phyloP scores from a whole-genome alignment of 2,797 vertebrate genomes.

The Aratinga solstitialis region DNA sequence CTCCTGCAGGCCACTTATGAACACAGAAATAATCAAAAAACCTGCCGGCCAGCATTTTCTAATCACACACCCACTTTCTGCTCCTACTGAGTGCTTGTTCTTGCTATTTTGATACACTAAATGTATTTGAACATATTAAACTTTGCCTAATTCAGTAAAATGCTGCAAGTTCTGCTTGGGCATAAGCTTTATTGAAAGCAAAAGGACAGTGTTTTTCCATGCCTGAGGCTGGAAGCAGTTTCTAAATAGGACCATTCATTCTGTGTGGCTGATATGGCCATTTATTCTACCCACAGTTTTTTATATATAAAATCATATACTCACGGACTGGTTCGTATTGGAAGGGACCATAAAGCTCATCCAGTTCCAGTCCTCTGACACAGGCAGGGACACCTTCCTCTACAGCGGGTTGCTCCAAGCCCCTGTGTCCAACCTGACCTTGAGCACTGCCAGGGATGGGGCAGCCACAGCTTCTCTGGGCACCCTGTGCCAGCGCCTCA shows the following conservation, averaged over 20 bases:
- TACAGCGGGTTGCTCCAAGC: background rate
- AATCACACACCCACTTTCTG: background rate
- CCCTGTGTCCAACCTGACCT: too few species aligned
- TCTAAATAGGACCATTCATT: background rate
- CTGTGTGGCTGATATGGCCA: too few species aligned
- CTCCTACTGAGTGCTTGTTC: fast-evolving
- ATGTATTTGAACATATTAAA: background rate
- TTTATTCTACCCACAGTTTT: background rate
- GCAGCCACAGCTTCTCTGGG: too few species aligned
- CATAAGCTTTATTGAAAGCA: background rate
- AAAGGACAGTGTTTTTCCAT: background rate
- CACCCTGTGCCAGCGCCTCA: too few species aligned
- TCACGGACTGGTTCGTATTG: too few species aligned
- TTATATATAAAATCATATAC: background rate
- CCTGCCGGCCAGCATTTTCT: background rate
- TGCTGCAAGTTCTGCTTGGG: background rate
- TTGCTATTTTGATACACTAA: background rate
- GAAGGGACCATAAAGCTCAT: too few species aligned
- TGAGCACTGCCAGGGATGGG: background rate
- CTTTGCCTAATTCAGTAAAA: background rate
- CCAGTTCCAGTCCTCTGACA: too few species aligned
- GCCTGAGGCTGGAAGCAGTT: background rate
- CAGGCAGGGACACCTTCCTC: too few species aligned
- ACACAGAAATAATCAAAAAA: background rate
- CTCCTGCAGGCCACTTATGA: background rate